Base-by-base conservation (phyloP, 2,113 vertebrate species). In the Gymnarchus niloticus region DNA sequence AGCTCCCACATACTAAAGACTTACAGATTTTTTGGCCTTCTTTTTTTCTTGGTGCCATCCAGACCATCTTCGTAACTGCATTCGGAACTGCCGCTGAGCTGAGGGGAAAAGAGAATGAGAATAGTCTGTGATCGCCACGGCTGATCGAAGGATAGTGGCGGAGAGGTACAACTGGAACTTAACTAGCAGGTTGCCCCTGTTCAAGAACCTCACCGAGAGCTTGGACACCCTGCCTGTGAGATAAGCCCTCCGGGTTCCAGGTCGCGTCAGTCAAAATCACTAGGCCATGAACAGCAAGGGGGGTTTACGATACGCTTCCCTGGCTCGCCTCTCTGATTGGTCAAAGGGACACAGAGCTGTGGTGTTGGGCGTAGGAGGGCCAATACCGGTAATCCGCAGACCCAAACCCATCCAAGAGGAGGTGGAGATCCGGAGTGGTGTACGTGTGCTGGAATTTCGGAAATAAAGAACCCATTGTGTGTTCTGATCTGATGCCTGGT, bases 11-110 rank as follows among this genome's bases (percentile, higher is more conserved):
- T n/a, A n/a, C n/a, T n/a, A n/a, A n/a, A n/a, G 86, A 98, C 97
- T 93, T 92, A 99, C 97, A 99, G 92, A 91, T 95, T 99, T 93
- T 96, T 97, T 95, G 96, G 93, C 88, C 92, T 93, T 87, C 92
- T 59, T 54, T 96, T 97, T 93, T 98, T 96, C 94, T 89, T 95
- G 88, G 91, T 92, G 49, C 94, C 95, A 80, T 94, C 93, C 2
- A 92, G 89, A 0, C 94, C 88, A 19, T 95, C 94, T 0, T 97
- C 96, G 73, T 95, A 96, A 88, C 93, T 94, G 81, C 95, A 94
- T 57, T 96, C 94, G 0, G 95, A 87, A 86, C 96, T 94, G 0
- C 91, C 92, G 0, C 96, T 97, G 91, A 97, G 94, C 96, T 98
- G 94, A 3, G 83, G 92, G 92, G 87, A 94, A 85, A 95, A 89